Evolutionary conservation across 2,113 vertebrate genomes (phyloP), one percentile per base, ranked within the genome.

Genomic region (Chaetorhynchus papuensis): DNA sequence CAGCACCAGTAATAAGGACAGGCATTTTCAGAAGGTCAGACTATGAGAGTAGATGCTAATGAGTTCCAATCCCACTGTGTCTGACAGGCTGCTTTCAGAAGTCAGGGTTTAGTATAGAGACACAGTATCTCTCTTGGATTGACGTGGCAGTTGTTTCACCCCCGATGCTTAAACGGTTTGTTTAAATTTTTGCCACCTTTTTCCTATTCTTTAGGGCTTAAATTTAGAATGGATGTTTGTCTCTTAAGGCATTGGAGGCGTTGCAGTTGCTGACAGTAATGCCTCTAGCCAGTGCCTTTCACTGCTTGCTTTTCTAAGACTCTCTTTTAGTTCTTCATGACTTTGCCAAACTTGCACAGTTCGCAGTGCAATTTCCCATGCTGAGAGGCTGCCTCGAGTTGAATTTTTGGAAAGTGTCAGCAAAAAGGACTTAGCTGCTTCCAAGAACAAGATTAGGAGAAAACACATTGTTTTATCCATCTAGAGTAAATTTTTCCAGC

Each of bases 341-440:
- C 92, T 96, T 93, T 93, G 96, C 96, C 96, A 97, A 53, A 95
- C 39, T 93, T 10, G 15, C 47, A 56, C 15, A 92, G 93, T 79
- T 96, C 88, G 68, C 72, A 52, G 76, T 92, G 90, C 93, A 95
- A 93, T 92, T 96, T 97, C 96, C 93, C 96, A 97, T 96, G 94
- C 93, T 77, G 95, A 83, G 90, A 92, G 61, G 37, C 92, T 74
- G 93, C 90, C 80, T 71, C 2, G 1, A 79, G 79, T 53, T 87
- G 83, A 90, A 89, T 92, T 95, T 97, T 95, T 96, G 66, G 66
- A 88, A 92, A 86, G 94, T 90, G 93, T 96, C 92, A 96, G 94
- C 93, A 96, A 93, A 95, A 96, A 92, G 41, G 83, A 71, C 31
- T 86, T 74, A 78, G 92, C 88, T 79, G 86, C 85, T 96, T 94